A percentile compares a stretch with the other conserved stretches of the same genome.
Evolutionary conservation across 1,140 invertebrate species (phyloP).

Genomic region (Brachionus paranguensis): DNA sequence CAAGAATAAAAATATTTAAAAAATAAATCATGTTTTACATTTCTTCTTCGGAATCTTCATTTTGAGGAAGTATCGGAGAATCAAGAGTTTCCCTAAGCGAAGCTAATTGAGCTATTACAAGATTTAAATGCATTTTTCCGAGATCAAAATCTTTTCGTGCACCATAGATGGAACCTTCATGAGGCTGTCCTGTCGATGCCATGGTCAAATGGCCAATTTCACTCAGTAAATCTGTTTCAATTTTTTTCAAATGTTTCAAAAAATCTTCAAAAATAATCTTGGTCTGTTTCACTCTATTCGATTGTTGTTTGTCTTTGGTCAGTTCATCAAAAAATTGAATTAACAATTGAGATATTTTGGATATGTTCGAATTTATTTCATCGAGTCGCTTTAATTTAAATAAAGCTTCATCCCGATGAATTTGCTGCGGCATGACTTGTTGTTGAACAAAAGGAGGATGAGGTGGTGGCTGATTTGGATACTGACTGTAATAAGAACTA

Average conservation of each 20-base stretch:
- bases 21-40: not conserved
- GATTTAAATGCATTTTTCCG: conserved; percentile 37
- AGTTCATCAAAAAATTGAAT: conserved; percentile 38
- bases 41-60: not conserved
- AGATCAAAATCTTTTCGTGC: conserved; percentile 40
- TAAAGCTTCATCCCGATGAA: not conserved
- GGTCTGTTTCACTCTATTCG: conserved; percentile 26
- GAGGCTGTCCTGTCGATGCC: conserved; percentile 26
- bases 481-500: not conserved
- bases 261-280: conserved; percentile 35
- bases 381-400: conserved; percentile 19
- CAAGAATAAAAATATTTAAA: not conserved
- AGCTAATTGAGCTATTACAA: not conserved
- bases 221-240: not conserved
- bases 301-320: conserved; percentile 30
- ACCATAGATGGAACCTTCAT: conserved; percentile 38
- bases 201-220: conserved; percentile 3
- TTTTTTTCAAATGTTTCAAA: conserved; percentile 34
- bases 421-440: conserved; percentile 10
- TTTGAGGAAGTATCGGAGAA: not conserved
- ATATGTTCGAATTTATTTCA: conserved; percentile 28
- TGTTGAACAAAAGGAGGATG: not conserved
- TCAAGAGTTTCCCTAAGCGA: not conserved
- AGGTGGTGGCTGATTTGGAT: not conserved
- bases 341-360: conserved; percentile 1